Percentiles rank a stretch among this genome's conserved stretches.
These are phyloP conservation scores for Ptilodon capucinus DNA, from an alignment of 2,888 invertebrate genomes.

Conservation along the genomic window DNA sequence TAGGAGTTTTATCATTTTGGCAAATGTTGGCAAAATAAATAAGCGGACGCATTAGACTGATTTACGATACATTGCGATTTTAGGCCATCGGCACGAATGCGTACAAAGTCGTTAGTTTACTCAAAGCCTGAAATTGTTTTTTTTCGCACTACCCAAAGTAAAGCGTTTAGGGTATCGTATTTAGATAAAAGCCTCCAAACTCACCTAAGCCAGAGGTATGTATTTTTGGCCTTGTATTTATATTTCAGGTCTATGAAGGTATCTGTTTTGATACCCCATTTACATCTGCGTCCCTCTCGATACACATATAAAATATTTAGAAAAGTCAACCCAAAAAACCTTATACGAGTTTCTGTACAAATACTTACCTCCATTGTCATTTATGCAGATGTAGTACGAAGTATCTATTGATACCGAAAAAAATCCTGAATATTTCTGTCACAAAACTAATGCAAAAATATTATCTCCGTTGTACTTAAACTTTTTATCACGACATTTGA, in stretches of 20 bases:
- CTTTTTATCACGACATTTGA: no score
- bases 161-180: slow-evolving; percentile 14
- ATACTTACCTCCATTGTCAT: no score
- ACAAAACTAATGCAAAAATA: no score
- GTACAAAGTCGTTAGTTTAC: slow-evolving; percentile 5
- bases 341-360: no score
- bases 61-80: not conserved
- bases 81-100: slow-evolving; percentile 7
- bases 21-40: not conserved
- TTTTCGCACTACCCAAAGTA: slow-evolving; percentile 7
- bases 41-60: not conserved
- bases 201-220: slow-evolving; percentile 9
- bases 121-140: slow-evolving; percentile 12
- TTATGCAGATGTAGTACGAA: no score
- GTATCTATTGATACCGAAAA: no score
- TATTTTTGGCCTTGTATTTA: slow-evolving; percentile 4
- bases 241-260: slow-evolving; percentile 9
- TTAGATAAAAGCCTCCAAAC: slow-evolving; percentile 24
- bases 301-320: not conserved
- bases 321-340: not conserved
- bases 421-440: no score
- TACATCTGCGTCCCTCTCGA: slow-evolving; percentile 11
- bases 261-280: slow-evolving; percentile 3
- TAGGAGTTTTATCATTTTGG: not conserved
- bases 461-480: no score